These are phyloP conservation scores for Leptopterna dolabrata DNA, from an alignment of 2,888 invertebrate species.

Conservation along the genomic window DNA sequence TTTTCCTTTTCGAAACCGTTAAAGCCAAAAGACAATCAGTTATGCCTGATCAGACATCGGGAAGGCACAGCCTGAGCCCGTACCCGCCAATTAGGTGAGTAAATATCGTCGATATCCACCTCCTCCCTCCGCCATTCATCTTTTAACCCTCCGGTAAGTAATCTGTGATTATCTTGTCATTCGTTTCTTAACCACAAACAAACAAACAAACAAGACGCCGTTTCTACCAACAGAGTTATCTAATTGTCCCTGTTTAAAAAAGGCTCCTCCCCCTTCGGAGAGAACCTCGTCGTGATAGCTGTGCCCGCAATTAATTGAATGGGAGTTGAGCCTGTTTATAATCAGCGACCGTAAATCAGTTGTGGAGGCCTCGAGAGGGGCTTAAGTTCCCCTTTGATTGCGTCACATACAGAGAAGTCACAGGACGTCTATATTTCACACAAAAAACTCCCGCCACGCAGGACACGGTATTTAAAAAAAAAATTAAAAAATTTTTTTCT, in stretches of 20 bases:
- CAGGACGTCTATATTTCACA: conserved; percentile 44
- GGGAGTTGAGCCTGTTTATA: conserved; percentile 49
- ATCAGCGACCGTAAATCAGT: conserved; percentile 51
- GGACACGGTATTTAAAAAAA: neutral
- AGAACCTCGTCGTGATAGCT: conserved; percentile 44
- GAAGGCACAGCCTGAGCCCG: neutral
- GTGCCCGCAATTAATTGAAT: conserved; percentile 50
- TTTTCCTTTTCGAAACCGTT: conserved; percentile 15
- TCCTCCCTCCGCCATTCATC: conserved; percentile 29
- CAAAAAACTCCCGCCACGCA: neutral
- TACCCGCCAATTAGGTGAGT: conserved; percentile 49
- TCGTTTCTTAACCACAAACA: neutral
- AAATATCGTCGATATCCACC: conserved; percentile 49
- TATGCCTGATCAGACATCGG: conserved; percentile 37
- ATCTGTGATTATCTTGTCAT: conserved; percentile 53
- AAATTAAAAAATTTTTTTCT: too few relatives aligned
- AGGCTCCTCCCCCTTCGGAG: neutral
- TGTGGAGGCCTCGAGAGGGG: neutral
- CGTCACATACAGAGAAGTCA: neutral
- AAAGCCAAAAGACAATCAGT: conserved; percentile 29
- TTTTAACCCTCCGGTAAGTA: conserved; percentile 44
- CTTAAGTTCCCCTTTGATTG: neutral
- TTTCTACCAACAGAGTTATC: conserved; percentile 39
- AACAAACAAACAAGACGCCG: conserved; percentile 44
- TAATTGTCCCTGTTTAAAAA: conserved; percentile 40